phyloP scores from a whole-genome alignment of 2,113 vertebrate species.

The Gymnocephalus cernua region DNA sequence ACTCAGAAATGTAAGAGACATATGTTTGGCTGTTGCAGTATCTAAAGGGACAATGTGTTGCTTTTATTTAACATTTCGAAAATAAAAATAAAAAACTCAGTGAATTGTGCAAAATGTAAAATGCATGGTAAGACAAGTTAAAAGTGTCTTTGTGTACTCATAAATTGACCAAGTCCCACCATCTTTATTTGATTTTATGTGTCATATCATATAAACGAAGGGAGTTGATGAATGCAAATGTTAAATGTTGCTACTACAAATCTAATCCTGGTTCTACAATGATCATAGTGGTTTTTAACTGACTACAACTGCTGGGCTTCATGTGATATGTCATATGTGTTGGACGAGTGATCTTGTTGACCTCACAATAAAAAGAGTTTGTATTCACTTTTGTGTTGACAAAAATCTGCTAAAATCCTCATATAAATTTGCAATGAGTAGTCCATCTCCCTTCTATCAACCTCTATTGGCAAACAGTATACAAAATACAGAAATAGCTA shows the following conservation, averaged over 20 bases:
- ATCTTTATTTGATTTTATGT: neutral
- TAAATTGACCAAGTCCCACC: neutral
- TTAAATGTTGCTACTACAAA: neutral
- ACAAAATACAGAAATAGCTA: neutral
- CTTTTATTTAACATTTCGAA: neutral
- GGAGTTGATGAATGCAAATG: neutral
- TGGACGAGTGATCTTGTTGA: neutral
- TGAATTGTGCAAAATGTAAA: too few species aligned
- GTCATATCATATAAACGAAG: neutral
- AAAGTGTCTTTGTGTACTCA: neutral
- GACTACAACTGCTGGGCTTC: neutral
- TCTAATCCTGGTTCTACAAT: neutral
- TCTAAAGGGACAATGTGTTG: neutral
- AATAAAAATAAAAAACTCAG: neutral
- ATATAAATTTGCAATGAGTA: neutral
- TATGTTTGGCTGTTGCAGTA: neutral
- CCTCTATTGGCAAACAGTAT: neutral
- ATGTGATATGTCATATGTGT: neutral
- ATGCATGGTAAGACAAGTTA: neutral
- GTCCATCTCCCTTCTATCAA: neutral
- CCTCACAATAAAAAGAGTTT: neutral
- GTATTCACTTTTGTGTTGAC: neutral
- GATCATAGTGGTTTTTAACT: neutral
- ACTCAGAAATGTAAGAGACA: neutral
- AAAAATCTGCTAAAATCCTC: neutral